A percentile compares a stretch with the other conserved stretches of the same genome.
phyloP scores from a whole-genome alignment of 1,140 invertebrate species.

The Phenacoccus solenopsis region DNA sequence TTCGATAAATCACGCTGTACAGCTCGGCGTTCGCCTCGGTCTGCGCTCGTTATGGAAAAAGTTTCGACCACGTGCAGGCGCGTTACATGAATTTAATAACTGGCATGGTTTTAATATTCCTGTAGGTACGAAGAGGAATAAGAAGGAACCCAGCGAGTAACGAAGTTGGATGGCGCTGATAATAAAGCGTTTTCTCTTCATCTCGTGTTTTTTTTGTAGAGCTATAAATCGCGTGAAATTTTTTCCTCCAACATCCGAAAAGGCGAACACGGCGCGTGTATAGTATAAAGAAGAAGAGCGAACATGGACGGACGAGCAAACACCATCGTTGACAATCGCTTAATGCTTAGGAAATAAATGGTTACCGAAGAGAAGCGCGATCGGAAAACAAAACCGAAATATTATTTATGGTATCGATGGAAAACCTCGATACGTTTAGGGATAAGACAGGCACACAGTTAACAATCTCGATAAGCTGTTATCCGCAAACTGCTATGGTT shows the following conservation, averaged over 20 bases:
- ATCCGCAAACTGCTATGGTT: background rate
- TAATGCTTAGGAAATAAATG: constrained; percentile 6
- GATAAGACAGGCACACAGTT: background rate
- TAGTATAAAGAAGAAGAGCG: too few relatives aligned
- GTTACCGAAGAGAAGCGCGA: background rate
- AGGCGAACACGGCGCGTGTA: background rate
- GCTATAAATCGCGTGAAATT: background rate
- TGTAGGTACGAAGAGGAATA: background rate
- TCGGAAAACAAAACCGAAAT: constrained; percentile 7
- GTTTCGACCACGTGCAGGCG: background rate
- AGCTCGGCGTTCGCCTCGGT: background rate
- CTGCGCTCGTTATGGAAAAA: background rate
- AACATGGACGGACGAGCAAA: background rate
- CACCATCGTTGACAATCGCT: background rate
- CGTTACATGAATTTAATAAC: background rate
- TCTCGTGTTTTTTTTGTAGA: background rate
- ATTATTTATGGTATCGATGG: constrained; percentile 14
- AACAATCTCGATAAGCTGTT: constrained; percentile 14
- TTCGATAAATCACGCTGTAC: background rate
- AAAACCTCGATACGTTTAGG: constrained; percentile 4
- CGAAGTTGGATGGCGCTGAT: too few relatives aligned
- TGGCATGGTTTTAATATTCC: background rate
- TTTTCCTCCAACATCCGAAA: background rate
- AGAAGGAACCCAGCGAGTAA: background rate
- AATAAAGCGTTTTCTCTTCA: too few relatives aligned